These are phyloP conservation scores for Anableps anableps DNA, from an alignment of 2,797 vertebrate genomes.

Conservation along the genomic window DNA sequence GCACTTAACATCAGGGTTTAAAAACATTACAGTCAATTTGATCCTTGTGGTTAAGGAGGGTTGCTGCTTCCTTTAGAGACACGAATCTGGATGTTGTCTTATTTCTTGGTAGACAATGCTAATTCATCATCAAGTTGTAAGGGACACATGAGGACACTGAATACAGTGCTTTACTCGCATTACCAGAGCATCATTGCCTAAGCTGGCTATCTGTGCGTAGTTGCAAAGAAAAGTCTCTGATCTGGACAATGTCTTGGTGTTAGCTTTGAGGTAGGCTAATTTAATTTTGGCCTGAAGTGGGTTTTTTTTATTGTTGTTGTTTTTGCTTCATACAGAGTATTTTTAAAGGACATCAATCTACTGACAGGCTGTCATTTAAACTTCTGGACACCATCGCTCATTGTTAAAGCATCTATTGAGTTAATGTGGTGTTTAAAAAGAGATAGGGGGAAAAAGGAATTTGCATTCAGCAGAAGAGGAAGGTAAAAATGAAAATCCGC, in stretches of 20 bases:
- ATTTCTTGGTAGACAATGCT: conserved; percentile 53
- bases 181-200: conserved; percentile 35
- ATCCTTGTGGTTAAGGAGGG: conserved; percentile 46
- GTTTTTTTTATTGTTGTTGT: conserved; percentile 1
- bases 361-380: conserved; percentile 32
- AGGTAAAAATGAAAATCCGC: conserved; percentile 23
- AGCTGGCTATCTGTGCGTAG: conserved; percentile 5
- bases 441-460: conserved; percentile 2
- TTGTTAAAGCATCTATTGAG: conserved; percentile 28
- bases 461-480: conserved; percentile 12
- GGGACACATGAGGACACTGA: conserved; percentile 57
- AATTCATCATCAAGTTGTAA: conserved; percentile 65
- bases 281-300: conserved; percentile 33
- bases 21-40: conserved; percentile 56
- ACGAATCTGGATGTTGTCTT: conserved; percentile 49
- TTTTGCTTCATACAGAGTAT: not conserved
- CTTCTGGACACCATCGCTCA: conserved; percentile 3
- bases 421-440: conserved; percentile 4
- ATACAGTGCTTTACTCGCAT: conserved; percentile 33
- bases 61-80: conserved; percentile 42
- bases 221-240: conserved; percentile 32
- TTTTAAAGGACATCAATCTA: conserved; percentile 11
- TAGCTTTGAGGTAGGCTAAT: conserved; percentile 30
- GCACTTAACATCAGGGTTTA: conserved; percentile 54
- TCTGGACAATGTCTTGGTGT: conserved; percentile 37